Base-by-base conservation (phyloP, 2,797 vertebrate genomes). In the Sebastes vulpes region DNA sequence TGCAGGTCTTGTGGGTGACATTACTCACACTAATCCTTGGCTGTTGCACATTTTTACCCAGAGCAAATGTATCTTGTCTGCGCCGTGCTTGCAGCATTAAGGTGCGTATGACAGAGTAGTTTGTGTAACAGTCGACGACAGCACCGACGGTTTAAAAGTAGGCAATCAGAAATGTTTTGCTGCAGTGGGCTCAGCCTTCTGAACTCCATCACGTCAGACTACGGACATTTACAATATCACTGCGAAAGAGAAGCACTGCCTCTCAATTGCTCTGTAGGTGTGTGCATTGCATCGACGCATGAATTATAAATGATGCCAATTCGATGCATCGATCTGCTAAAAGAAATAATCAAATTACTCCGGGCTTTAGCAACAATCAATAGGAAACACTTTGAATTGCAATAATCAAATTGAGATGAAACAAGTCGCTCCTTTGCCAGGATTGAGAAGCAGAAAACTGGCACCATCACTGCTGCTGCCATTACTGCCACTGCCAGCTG, bases 321-420 rank as follows among this genome's bases (percentile, higher is more conserved):
- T 83, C 6, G 75, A 32, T 73, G 29, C 31, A 68, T 86, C 4
- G 29, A 68, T 81, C 75, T 72, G 50, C 67, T 65, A 57, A 72
- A 82, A 84, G 8, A 81, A 83, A 69, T 52, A 61, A 85, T 64
- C 29, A 48, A 79, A 85, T 82, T 57, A 21, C 31, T 72, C 32
- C 4, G 9, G 9, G 50, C 66, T 65, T 71, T 42, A 52, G 81
- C 28, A 56, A n/a, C 26, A 72, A 70, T 79, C 14, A 9, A 7
- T 67, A 8, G 42, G 28, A 76, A 83, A 83, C 65, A 56, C 60
- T 82, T 63, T 66, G 54, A 78, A 75, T 69, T 54, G 50, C 53
- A 86, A 53, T 67, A 67, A 79, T 85, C 46, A 84, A 72, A 81
- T 28, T 42, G 50, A 85, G 81, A 77, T 86, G 14, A 77, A 79